Evolutionary conservation across 2,113 vertebrate species (phyloP).

Genomic region (Dromaius novaehollandiae): DNA sequence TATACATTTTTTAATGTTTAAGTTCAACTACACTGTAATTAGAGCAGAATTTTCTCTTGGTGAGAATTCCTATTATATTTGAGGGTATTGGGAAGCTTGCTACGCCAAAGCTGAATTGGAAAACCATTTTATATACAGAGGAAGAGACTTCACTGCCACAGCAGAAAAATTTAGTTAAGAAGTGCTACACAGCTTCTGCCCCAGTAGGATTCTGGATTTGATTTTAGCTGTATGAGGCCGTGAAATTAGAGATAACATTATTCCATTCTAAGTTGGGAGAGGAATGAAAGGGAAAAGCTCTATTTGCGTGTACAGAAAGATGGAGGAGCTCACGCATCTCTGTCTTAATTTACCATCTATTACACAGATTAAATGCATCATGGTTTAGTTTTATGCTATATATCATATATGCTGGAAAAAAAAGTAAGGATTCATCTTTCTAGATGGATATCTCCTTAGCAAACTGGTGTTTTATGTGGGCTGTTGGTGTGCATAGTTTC

Average conservation of each 20-base stretch:
- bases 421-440: neutral
- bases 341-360: neutral
- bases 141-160: neutral
- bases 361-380: neutral
- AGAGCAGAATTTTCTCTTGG: neutral
- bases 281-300: neutral
- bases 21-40: neutral
- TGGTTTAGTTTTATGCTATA: neutral
- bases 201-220: neutral
- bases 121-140: neutral
- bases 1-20: neutral
- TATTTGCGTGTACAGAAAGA: neutral
- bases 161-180: neutral
- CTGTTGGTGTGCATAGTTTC: neutral
- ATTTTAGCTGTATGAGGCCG: neutral
- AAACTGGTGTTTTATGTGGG: accelerated
- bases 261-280: neutral
- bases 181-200: neutral
- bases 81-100: neutral
- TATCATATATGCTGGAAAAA: accelerated
- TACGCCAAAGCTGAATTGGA: neutral
- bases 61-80: neutral
- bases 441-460: neutral
- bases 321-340: neutral
- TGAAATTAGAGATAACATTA: neutral